phyloP scores from a whole-genome alignment of 2,113 vertebrate genomes.

The Athene noctua region DNA sequence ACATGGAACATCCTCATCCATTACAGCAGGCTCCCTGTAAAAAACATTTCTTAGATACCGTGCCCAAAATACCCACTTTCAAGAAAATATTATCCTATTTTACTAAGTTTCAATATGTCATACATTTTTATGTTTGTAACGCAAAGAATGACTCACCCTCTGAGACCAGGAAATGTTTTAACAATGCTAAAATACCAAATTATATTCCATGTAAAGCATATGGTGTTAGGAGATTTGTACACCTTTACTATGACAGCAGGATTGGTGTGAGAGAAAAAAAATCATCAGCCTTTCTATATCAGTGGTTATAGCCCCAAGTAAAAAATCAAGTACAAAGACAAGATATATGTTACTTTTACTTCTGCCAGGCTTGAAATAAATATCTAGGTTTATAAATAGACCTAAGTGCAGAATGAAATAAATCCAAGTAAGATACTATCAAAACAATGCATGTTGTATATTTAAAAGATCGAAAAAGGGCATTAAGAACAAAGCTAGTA shows the following conservation, averaged over 20 bases:
- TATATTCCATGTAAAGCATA: background rate
- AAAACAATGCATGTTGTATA: background rate
- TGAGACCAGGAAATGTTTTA: background rate
- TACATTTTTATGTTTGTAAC: constrained; percentile 28
- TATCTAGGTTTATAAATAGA: background rate
- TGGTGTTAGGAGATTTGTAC: background rate
- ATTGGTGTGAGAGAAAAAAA: background rate
- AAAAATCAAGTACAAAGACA: background rate
- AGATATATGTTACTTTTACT: background rate
- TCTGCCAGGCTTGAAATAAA: background rate
- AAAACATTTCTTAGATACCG: constrained; percentile 26
- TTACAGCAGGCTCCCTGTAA: constrained; percentile 12
- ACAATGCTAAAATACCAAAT: background rate
- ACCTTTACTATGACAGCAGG: background rate
- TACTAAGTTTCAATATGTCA: constrained; percentile 18
- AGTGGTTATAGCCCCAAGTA: background rate
- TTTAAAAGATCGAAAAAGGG: background rate
- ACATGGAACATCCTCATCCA: background rate
- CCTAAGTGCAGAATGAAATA: background rate
- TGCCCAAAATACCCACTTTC: background rate
- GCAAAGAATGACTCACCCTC: background rate
- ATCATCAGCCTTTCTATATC: background rate
- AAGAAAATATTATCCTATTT: constrained; percentile 36
- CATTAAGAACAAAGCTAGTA: background rate
- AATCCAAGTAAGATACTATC: background rate